Conservation (phyloP, 1,140 invertebrate species). For the Zaprionus africanus region DNA sequence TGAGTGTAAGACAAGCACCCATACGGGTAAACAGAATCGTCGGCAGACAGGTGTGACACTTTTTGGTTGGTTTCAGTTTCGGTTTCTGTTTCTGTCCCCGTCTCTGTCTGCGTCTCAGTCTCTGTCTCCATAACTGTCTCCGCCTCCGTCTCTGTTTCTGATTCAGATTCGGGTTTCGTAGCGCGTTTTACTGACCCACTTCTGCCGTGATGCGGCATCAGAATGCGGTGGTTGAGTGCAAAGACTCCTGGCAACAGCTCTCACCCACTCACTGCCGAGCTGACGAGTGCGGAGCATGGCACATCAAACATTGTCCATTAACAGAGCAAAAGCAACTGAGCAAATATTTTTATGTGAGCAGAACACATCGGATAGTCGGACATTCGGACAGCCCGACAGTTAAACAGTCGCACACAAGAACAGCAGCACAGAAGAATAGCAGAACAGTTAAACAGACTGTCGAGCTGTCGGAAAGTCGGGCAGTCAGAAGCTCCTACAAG, state of each 20-base stretch:
- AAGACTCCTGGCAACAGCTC: conserved; percentile 69
- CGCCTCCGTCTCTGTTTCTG: conserved; percentile 46
- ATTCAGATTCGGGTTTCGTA: conserved; percentile 46
- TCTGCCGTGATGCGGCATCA: conserved; percentile 71
- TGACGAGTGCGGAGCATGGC: conserved; percentile 16
- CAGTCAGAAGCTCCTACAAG: conserved; percentile 3
- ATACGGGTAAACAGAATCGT: conserved; percentile 26
- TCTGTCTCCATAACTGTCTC: conserved; percentile 12
- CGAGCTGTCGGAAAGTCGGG: neutral
- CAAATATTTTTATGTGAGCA: conserved; percentile 72
- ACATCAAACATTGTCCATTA: conserved; percentile 61
- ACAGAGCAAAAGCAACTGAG: conserved; percentile 68
- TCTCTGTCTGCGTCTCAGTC: conserved; percentile 5
- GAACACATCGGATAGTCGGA: conserved; percentile 59
- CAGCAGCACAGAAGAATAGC: neutral
- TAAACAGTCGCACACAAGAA: conserved; percentile 30
- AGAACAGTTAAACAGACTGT: conserved; percentile 26
- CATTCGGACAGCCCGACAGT: neutral
- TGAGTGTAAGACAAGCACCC: conserved; percentile 46
- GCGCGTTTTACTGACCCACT: conserved; percentile 75
- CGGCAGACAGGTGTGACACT: conserved; percentile 64
- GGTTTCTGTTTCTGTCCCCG: conserved; percentile 37
- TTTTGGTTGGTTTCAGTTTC: conserved; percentile 29
- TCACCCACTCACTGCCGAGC: conserved; percentile 45
- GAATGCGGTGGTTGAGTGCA: conserved; percentile 62